phyloP scores from a whole-genome alignment of 2,113 vertebrate species.

The Rhea americana region DNA sequence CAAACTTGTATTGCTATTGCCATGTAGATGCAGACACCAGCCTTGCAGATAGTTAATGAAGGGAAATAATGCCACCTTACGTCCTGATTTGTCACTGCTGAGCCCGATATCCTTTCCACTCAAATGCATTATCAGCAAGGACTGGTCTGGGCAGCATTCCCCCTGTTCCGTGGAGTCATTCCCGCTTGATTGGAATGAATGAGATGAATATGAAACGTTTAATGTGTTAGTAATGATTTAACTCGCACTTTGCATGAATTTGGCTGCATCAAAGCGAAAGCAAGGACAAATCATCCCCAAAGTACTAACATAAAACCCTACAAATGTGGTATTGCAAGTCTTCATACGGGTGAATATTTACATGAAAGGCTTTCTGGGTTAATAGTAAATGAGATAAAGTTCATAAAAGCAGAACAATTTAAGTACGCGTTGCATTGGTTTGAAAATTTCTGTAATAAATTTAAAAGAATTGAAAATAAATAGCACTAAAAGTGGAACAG shows the following conservation, averaged over 20 bases:
- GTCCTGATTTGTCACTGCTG: slow-evolving; percentile 66
- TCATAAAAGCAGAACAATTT: neutral
- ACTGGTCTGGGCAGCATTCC: neutral
- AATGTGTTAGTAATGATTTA: neutral
- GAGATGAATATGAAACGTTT: neutral
- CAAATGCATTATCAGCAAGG: neutral
- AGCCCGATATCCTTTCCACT: neutral
- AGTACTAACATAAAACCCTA: neutral
- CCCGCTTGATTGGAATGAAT: neutral
- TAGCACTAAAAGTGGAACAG: neutral
- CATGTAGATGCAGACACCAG: neutral
- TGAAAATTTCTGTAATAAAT: neutral
- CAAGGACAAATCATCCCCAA: neutral
- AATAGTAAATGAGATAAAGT: neutral
- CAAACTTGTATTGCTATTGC: neutral
- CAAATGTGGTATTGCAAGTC: neutral
- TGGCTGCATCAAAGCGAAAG: neutral
- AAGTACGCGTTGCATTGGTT: neutral
- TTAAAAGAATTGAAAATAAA: neutral
- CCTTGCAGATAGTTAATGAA: slow-evolving; percentile 27
- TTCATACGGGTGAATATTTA: neutral
- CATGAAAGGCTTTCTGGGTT: neutral
- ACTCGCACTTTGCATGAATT: neutral
- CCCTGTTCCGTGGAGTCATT: neutral
- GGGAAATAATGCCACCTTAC: slow-evolving; percentile 73